Base-by-base conservation (phyloP, 2,797 vertebrate species). In the Ctenopoma multispine region DNA sequence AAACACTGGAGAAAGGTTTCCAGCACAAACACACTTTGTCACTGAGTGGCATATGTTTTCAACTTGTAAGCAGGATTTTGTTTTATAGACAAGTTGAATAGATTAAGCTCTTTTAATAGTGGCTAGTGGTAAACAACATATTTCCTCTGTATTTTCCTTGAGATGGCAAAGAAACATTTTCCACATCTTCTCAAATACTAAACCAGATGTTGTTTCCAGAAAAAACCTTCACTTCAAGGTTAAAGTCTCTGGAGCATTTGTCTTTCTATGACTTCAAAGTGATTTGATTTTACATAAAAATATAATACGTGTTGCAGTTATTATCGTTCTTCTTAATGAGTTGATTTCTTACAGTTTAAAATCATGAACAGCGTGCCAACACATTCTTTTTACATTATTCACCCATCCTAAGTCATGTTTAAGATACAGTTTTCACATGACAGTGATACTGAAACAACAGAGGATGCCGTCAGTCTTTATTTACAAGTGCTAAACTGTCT, bases 191-290 rank as follows among this genome's bases (percentile, higher is more conserved):
- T 80, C 54, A 81, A 90, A 87, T 79, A 59, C 78, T 83, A 83
- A 81, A 90, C 75, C 90, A 92, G 89, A 91, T 90, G 89, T 82
- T 76, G 50, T 64, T 46, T 82, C 64, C 72, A 62, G 58, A 46
- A 23, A 50, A 31, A 73, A 77, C 61, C 54, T 63, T 65, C 63
- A 46, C 59, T 34, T 24, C 23, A 44, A 49, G 64, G 61, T 77
- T 27, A 38, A 62, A 59, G 40, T 50, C 60, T 54, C 41, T 46
- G 56, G 23, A 69, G 63, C 1, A 46, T 7, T 40, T 46, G 17
- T 15, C 36, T n/a, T 20, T 56, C 17, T 61, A 2, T 40, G 11
- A 27, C 21, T 68, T 67, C 23, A 57, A 23, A 44, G 11, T 10
- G 3, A 46, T 59, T 21, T 5, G 8, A 14, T 40, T 71, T 71